Percentiles rank a stretch among this genome's conserved stretches.
These are phyloP conservation scores for Smutsia temminckii DNA, from an alignment of 2,797 vertebrate species.

Conservation along the genomic window DNA sequence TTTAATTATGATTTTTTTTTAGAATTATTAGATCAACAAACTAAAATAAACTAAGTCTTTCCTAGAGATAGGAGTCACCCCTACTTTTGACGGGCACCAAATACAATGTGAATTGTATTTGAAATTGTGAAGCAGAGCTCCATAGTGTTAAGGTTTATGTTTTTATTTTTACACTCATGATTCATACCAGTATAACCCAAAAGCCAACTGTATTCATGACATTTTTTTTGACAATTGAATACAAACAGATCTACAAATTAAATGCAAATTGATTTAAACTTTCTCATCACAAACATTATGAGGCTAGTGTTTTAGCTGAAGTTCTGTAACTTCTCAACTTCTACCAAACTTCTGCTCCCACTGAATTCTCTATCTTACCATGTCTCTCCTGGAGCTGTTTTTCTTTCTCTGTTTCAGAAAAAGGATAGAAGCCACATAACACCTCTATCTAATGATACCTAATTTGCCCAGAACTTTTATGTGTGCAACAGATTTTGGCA, in stretches of 20 bases:
- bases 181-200: neutral
- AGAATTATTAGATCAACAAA: neutral
- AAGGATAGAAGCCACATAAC: neutral
- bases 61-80: neutral
- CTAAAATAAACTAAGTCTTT: neutral
- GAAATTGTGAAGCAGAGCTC: neutral
- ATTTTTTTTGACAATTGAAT: constrained; percentile 25
- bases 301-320: neutral
- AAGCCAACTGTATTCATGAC: neutral
- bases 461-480: neutral
- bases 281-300: neutral
- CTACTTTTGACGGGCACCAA: neutral
- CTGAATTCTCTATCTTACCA: neutral
- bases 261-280: neutral
- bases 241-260: neutral
- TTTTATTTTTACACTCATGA: constrained; percentile 17
- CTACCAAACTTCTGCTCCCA: neutral
- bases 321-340: neutral
- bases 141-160: neutral
- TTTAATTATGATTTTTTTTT: neutral
- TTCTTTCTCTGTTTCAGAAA: neutral
- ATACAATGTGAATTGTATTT: neutral
- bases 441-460: neutral
- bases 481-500: neutral
- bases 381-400: neutral